Percentiles rank a stretch among this genome's conserved stretches.
phyloP scores from a whole-genome alignment of 2,113 vertebrate genomes.

The Lethenteron reissneri region DNA sequence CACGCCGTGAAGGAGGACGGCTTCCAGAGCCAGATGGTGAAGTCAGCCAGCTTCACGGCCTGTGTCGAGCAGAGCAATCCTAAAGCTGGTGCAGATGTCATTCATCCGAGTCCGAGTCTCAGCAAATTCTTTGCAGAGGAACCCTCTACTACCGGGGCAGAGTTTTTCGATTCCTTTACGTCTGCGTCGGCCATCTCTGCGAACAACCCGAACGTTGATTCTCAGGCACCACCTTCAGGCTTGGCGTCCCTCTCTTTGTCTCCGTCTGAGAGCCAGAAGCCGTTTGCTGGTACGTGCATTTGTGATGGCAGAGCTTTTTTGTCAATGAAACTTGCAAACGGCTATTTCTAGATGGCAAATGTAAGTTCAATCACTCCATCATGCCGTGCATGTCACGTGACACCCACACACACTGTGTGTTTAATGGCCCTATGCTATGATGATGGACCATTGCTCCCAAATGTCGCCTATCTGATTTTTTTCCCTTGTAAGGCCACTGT shows the following conservation, averaged over 20 bases:
- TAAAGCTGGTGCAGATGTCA: conserved; percentile 31
- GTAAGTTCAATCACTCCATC: conserved; percentile 10
- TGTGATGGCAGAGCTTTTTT: conserved; percentile 15
- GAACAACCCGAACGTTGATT: conserved; percentile 62
- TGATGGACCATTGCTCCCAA: no score
- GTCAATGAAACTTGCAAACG: no score
- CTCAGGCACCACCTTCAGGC: conserved; percentile 20
- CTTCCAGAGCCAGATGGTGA: conserved; percentile 77
- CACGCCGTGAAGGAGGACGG: conserved; percentile 39
- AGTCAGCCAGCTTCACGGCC: conserved; percentile 67
- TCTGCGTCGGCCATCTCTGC: conserved; percentile 67
- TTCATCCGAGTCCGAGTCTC: conserved; percentile 86
- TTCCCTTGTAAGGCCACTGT: no score
- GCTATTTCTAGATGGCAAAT: conserved; percentile 10
- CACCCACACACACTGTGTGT: background rate
- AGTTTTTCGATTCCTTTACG: conserved; percentile 94
- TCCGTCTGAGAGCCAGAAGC: conserved; percentile 14
- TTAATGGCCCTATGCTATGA: no score
- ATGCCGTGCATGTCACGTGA: conserved; percentile 14
- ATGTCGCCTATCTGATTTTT: no score
- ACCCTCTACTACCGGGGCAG: conserved; percentile 35
- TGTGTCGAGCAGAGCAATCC: conserved; percentile 28
- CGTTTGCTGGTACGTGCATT: conserved; percentile 19
- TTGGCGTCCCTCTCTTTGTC: conserved; percentile 24
- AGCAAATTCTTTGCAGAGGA: conserved; percentile 82